phyloP scores from a whole-genome alignment of 2,113 vertebrate genomes.

The Burhinus oedicnemus region DNA sequence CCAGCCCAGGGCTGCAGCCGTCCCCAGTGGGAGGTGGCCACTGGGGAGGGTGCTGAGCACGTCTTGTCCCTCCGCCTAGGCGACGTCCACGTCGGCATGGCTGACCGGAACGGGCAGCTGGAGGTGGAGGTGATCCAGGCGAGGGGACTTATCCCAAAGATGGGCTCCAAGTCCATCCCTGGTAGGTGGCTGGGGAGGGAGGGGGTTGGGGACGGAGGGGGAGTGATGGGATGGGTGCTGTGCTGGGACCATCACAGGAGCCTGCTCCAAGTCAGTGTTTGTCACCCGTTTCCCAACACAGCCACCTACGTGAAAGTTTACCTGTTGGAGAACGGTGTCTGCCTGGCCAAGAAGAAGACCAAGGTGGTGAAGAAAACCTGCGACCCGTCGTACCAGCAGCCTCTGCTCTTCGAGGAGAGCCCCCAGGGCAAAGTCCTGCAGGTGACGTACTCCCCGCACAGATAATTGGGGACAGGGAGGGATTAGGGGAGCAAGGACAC shows the following conservation, averaged over 20 bases:
- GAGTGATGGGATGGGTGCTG: fast-evolving
- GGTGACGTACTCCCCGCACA: constrained; percentile 65
- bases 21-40: neutral
- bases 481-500: neutral
- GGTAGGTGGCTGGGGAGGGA: constrained; percentile 70
- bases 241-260: fast-evolving
- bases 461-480: neutral
- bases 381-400: constrained; percentile 94
- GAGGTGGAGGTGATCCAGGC: constrained; percentile 97
- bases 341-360: constrained; percentile 97
- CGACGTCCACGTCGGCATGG: constrained; percentile 89
- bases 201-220: fast-evolving
- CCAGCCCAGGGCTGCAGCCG: neutral
- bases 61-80: constrained; percentile 68
- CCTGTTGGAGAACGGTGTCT: constrained; percentile 91
- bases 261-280: neutral
- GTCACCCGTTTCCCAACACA: constrained; percentile 13
- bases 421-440: constrained; percentile 96
- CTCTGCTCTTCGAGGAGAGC: constrained; percentile 94
- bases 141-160: constrained; percentile 89
- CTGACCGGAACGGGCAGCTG: constrained; percentile 92
- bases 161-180: constrained; percentile 92
- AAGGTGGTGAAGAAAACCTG: constrained; percentile 91
- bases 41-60: neutral
- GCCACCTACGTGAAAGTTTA: constrained; percentile 96